Conservation (phyloP, 2,113 vertebrate genomes). For the Stomatorhinus ivindoensis region DNA sequence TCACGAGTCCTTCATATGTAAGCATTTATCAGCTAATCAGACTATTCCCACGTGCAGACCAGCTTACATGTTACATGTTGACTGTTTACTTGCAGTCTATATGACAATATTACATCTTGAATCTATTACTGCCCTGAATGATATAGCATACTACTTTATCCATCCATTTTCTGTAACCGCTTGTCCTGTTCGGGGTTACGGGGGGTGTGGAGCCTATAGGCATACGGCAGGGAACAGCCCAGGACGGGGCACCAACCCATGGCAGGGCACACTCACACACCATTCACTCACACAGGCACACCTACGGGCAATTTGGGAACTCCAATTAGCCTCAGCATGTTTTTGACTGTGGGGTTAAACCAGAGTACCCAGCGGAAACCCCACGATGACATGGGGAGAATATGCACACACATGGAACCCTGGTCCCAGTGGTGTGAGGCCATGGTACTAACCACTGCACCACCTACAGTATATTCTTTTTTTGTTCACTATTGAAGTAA, state of each 20-base stretch:
- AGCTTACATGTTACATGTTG: background rate
- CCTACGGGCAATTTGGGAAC: background rate
- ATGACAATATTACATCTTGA: background rate
- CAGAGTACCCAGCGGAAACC: background rate
- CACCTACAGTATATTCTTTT: background rate
- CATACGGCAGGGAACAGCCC: background rate
- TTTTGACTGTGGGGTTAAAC: background rate
- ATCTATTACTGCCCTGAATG: background rate
- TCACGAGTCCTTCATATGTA: background rate
- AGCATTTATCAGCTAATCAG: background rate
- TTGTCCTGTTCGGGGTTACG: background rate
- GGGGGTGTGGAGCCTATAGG: background rate
- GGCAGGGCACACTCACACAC: background rate
- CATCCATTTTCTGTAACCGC: background rate
- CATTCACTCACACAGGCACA: background rate
- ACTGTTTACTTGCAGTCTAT: background rate
- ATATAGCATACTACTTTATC: background rate
- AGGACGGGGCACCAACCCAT: background rate
- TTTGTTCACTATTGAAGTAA: background rate
- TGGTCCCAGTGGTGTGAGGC: background rate
- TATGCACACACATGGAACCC: background rate
- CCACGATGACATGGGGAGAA: background rate
- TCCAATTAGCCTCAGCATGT: background rate
- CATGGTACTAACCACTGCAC: background rate
- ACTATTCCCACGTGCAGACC: background rate